Percentiles rank a stretch among this genome's conserved stretches.
These are phyloP conservation scores for Cyclopterus lumpus DNA, from an alignment of 2,797 vertebrate species.

Conservation along the genomic window DNA sequence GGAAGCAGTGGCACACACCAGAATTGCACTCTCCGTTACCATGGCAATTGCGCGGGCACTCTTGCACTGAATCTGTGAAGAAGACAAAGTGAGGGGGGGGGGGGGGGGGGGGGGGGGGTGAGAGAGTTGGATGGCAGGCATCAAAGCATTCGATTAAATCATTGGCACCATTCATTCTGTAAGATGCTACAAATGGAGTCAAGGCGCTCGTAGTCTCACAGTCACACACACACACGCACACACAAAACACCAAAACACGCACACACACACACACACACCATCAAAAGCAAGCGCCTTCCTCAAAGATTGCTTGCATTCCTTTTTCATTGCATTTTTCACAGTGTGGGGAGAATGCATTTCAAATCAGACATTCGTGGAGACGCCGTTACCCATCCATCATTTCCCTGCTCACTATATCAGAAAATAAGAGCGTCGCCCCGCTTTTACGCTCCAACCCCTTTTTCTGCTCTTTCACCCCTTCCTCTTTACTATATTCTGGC, in stretches of 20 bases:
- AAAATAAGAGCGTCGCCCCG: background rate
- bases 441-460: background rate
- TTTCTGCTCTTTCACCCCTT: background rate
- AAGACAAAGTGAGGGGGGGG: slow-evolving; percentile 41
- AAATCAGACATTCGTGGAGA: slow-evolving; percentile 39
- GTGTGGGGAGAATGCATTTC: slow-evolving; percentile 28
- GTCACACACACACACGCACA: background rate
- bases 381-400: slow-evolving; percentile 28
- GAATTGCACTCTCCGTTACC: slow-evolving; percentile 98
- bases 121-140: slow-evolving; percentile 65
- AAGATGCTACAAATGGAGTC: slow-evolving; percentile 54
- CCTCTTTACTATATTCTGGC: slow-evolving; percentile 9
- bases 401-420: slow-evolving; percentile 10
- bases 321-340: slow-evolving; percentile 35
- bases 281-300: slow-evolving; percentile 52
- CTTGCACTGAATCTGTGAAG: slow-evolving; percentile 93
- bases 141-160: slow-evolving; percentile 75
- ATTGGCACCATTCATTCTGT: slow-evolving; percentile 61
- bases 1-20: slow-evolving; percentile 97
- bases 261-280: background rate
- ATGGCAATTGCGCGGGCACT: slow-evolving; percentile 98
- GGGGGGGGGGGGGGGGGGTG: slow-evolving; percentile 22
- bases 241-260: too few species aligned
- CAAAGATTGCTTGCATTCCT: slow-evolving; percentile 27
- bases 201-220: slow-evolving; percentile 32